A percentile compares a stretch with the other conserved stretches of the same genome.
phyloP scores from a whole-genome alignment of 2,888 invertebrate genomes.

The Chymomyza amoena region DNA sequence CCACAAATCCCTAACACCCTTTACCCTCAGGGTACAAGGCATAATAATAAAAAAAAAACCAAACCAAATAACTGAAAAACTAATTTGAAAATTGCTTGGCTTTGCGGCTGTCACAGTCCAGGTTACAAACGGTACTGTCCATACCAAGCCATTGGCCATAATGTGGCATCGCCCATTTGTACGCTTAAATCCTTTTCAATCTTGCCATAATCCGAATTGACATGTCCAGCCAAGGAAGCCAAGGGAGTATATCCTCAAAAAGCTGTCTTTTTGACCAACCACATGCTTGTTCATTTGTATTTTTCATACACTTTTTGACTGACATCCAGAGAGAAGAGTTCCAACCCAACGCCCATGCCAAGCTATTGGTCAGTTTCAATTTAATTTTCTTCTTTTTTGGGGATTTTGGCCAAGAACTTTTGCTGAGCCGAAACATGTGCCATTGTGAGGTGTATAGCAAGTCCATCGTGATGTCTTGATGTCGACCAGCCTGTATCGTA shows the following conservation, averaged over 20 bases:
- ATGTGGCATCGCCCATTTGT: slow-evolving; percentile 15
- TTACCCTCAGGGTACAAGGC: too few species aligned
- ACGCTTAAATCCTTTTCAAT: slow-evolving; percentile 64
- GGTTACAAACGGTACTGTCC: not conserved
- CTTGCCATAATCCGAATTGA: slow-evolving; percentile 67
- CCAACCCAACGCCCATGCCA: slow-evolving; percentile 16
- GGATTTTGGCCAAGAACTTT: slow-evolving; percentile 52
- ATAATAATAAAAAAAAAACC: not conserved
- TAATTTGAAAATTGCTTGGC: slow-evolving; percentile 64
- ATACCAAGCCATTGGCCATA: not conserved
- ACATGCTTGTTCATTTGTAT: slow-evolving; percentile 66
- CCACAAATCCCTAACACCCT: too few species aligned
- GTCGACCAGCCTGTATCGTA: slow-evolving; percentile 36
- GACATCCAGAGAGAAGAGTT: slow-evolving; percentile 27
- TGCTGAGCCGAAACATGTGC: slow-evolving; percentile 32
- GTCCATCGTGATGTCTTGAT: not conserved
- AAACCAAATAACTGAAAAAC: slow-evolving; percentile 45
- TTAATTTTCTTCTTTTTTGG: slow-evolving; percentile 52
- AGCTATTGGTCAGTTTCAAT: slow-evolving; percentile 67
- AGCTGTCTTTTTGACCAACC: slow-evolving; percentile 70
- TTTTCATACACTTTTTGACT: slow-evolving; percentile 53
- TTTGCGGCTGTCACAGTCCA: slow-evolving; percentile 7
- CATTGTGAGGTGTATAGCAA: not conserved
- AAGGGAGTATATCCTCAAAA: slow-evolving; percentile 15
- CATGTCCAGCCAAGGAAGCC: slow-evolving; percentile 44